phyloP scores from a whole-genome alignment of 2,113 vertebrate genomes.

The Natator depressus region DNA sequence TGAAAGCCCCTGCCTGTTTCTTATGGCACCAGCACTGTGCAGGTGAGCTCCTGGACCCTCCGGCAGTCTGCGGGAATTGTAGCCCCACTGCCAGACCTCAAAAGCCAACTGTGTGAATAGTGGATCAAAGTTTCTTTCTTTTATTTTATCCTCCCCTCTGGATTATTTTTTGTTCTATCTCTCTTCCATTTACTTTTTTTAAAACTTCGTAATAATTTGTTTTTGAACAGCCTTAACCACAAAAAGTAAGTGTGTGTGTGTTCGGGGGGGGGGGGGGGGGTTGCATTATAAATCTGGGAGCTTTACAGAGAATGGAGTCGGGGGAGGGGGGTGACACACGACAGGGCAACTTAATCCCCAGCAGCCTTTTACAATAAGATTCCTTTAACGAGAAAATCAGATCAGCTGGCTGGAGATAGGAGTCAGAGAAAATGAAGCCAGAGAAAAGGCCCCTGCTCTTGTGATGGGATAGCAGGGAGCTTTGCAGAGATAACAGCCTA shows the following conservation, averaged over 20 bases:
- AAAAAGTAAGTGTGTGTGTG: not conserved
- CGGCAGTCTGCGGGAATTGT: not conserved
- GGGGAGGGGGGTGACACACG: not conserved
- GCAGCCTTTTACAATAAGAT: not conserved
- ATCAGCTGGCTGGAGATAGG: rapidly evolving
- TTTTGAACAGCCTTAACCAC: not conserved
- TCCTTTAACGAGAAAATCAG: not conserved
- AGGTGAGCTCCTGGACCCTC: not conserved
- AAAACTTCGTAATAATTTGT: not conserved
- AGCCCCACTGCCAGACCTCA: not conserved
- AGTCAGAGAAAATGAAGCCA: rapidly evolving
- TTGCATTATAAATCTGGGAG: not conserved
- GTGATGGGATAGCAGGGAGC: not conserved
- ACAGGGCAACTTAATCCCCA: rapidly evolving
- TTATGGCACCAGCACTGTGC: not conserved
- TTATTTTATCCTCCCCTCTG: rapidly evolving
- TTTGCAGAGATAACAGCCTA: rapidly evolving
- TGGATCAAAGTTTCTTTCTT: not conserved
- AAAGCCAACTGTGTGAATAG: not conserved
- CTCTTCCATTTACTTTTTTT: not conserved
- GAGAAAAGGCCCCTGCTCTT: not conserved
- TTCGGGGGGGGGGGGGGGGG: not conserved
- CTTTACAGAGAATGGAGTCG: rapidly evolving
- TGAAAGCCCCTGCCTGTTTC: not conserved
- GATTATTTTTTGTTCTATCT: not conserved